These are phyloP conservation scores for Ichneumoninae sp. DNA, from an alignment of 2,888 invertebrate species.

Conservation along the genomic window DNA sequence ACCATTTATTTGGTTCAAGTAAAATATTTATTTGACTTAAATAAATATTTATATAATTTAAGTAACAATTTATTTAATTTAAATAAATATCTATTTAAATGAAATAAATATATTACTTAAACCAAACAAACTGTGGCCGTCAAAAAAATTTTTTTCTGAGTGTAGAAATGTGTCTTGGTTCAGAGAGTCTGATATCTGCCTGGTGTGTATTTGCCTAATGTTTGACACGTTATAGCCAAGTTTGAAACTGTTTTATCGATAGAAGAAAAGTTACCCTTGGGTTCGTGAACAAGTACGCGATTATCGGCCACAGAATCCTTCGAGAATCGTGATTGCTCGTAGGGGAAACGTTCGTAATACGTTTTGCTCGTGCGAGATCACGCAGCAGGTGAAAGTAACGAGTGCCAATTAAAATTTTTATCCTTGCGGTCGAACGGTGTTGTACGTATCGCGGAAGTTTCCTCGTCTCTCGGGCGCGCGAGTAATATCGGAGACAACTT, in stretches of 20 bases:
- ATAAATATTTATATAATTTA: too few species aligned
- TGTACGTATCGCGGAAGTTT: constrained; percentile 57
- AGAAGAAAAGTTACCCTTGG: neutral
- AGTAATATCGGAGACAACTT: constrained; percentile 19
- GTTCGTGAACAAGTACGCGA: constrained; percentile 31
- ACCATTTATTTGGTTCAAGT: too few species aligned
- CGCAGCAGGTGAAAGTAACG: constrained; percentile 65
- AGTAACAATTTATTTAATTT: too few species aligned
- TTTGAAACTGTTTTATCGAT: neutral
- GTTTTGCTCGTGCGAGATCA: constrained; percentile 36
- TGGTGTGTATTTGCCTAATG: too few species aligned
- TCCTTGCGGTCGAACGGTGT: constrained; percentile 26
- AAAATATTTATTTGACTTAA: too few species aligned
- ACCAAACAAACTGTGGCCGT: too few species aligned
- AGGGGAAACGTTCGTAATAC: constrained; percentile 14
- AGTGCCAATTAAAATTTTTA: constrained; percentile 66
- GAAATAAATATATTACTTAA: too few species aligned
- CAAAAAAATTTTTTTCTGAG: too few species aligned
- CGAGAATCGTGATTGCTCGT: constrained; percentile 34
- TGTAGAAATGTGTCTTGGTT: too few species aligned
- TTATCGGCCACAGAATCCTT: neutral
- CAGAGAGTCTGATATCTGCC: too few species aligned
- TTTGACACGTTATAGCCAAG: too few species aligned
- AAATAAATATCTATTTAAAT: too few species aligned
- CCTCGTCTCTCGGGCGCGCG: constrained; percentile 61